A percentile compares a stretch with the other conserved stretches of the same genome.
Conservation (phyloP, 2,888 invertebrate species). For the Elysia crispata region DNA sequence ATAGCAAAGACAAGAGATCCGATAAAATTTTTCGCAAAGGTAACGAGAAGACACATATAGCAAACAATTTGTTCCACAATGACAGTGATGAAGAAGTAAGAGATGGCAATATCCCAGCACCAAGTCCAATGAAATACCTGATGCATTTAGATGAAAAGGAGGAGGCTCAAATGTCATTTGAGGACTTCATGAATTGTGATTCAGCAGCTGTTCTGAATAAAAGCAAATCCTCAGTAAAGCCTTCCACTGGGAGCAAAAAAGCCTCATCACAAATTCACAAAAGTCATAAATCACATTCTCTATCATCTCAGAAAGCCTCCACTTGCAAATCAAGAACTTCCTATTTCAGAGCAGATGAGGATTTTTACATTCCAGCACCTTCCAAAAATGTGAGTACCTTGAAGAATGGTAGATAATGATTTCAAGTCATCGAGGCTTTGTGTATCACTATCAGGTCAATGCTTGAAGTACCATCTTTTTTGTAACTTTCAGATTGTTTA, state of each 20-base stretch:
- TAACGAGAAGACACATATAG: constrained; percentile 4
- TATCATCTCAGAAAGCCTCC: too few species aligned
- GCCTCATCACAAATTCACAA: neutral
- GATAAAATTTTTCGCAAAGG: neutral
- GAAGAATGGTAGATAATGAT: neutral
- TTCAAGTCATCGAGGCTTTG: too few species aligned
- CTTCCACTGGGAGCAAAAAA: constrained; percentile 12
- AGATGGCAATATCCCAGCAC: neutral
- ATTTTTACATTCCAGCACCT: constrained; percentile 49
- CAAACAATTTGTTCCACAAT: neutral
- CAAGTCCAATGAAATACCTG: neutral
- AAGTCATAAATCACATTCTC: too few species aligned
- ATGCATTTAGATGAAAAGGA: neutral
- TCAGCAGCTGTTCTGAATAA: constrained; percentile 47
- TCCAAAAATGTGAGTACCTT: constrained; percentile 54
- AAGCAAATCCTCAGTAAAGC: neutral
- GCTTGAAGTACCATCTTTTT: too few species aligned
- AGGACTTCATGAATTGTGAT: constrained; percentile 58
- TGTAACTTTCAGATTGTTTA: too few species aligned
- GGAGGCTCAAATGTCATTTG: constrained; percentile 51
- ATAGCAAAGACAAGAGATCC: neutral
- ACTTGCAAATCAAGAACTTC: neutral
- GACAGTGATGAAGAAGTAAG: neutral
- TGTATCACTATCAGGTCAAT: too few species aligned
- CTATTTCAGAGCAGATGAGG: neutral